Percentiles rank a stretch among this genome's conserved stretches.
Conservation (phyloP, 2,113 vertebrate genomes). For the Hydrolagus affinis region DNA sequence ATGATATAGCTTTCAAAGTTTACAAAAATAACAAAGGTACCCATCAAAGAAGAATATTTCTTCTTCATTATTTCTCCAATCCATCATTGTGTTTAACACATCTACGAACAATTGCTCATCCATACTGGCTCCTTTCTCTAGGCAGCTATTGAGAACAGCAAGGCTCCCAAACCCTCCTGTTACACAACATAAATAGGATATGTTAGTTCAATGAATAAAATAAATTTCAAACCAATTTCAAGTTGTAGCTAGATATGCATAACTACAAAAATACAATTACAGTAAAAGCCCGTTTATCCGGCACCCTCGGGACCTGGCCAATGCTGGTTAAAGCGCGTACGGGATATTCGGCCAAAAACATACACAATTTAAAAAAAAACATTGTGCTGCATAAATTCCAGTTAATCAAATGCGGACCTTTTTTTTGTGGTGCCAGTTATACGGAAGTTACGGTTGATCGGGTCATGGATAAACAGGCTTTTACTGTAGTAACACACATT, state of each 20-base stretch:
- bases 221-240: neutral
- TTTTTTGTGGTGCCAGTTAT: no score
- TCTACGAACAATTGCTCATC: conserved; percentile 67
- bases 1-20: neutral
- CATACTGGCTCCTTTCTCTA: conserved; percentile 55
- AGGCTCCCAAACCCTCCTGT: conserved; percentile 78
- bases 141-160: conserved; percentile 77
- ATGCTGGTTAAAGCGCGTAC: no score
- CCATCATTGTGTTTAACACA: conserved; percentile 70
- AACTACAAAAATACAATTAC: neutral
- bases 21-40: conserved; percentile 44
- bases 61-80: conserved; percentile 75
- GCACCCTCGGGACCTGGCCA: no score
- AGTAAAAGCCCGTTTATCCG: no score
- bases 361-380: no score
- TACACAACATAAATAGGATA: neutral
- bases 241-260: neutral
- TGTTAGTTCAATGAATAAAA: neutral
- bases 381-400: no score
- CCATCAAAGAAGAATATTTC: conserved; percentile 79
- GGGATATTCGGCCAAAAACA: no score
- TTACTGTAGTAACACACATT: no score
- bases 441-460: no score
- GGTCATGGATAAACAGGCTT: no score
- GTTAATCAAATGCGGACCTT: no score